Conservation (phyloP, 2,113 vertebrate species). For the Lontra canadensis region DNA sequence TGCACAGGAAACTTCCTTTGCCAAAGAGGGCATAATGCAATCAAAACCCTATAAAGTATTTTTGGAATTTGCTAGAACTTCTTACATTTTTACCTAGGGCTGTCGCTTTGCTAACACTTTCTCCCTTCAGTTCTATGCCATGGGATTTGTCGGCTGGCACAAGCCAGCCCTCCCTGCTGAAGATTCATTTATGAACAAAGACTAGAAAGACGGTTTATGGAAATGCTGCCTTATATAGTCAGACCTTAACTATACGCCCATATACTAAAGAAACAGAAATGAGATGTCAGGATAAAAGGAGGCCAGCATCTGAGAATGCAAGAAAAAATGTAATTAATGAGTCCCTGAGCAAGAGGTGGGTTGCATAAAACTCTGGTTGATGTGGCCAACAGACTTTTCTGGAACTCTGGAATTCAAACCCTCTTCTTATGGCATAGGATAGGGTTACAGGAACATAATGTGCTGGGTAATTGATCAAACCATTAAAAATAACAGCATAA, state of each 20-base stretch:
- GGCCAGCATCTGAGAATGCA: not conserved
- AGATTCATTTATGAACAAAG: not conserved
- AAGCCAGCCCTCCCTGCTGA: not conserved
- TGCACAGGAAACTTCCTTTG: not conserved
- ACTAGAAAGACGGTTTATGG: not conserved
- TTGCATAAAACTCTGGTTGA: conserved; percentile 40
- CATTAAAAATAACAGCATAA: conserved; percentile 62
- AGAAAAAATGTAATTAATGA: conserved; percentile 31
- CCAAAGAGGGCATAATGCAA: not conserved
- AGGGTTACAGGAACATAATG: conserved; percentile 51
- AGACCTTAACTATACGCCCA: not conserved
- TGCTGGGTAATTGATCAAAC: conserved; percentile 68
- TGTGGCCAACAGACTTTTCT: conserved; percentile 49
- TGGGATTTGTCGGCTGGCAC: too few species aligned
- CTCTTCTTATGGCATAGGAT: conserved; percentile 4
- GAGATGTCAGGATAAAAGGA: not conserved
- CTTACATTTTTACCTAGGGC: not conserved
- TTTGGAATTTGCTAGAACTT: not conserved
- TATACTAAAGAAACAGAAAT: accelerated
- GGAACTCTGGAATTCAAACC: not conserved
- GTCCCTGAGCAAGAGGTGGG: not conserved
- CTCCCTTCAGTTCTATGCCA: not conserved
- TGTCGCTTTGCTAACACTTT: not conserved
- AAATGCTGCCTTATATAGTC: not conserved
- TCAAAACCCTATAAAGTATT: not conserved